A percentile compares a stretch with the other conserved stretches of the same genome.
Evolutionary conservation across 2,113 vertebrate species (phyloP).

Genomic region (Rhea americana): DNA sequence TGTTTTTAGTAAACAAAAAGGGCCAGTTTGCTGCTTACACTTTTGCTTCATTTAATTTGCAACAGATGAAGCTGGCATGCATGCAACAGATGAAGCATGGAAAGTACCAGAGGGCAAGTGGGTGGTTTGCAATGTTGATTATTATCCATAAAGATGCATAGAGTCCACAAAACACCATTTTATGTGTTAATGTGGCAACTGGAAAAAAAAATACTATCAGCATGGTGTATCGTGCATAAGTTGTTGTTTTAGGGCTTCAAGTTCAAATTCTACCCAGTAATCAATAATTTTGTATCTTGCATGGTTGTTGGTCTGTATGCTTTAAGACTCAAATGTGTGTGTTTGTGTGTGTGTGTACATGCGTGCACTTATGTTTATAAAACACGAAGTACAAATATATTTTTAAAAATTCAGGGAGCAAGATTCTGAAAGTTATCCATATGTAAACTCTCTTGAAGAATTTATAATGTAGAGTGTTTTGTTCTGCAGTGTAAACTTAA

Average conservation of each 20-base stretch:
- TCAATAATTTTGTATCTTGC: neutral
- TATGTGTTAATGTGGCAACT: constrained; percentile 20
- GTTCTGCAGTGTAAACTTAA: neutral
- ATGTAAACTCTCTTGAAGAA: constrained; percentile 2
- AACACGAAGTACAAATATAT: neutral
- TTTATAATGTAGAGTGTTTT: neutral
- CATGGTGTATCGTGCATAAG: neutral
- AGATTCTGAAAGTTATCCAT: neutral
- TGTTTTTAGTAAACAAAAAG: constrained; percentile 25
- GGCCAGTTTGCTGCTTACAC: constrained; percentile 20
- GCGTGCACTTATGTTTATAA: neutral
- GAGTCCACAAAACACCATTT: constrained; percentile 49
- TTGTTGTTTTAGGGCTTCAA: neutral
- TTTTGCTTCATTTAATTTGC: constrained; percentile 61
- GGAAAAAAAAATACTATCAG: neutral
- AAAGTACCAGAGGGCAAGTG: constrained; percentile 44
- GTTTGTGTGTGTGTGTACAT: neutral
- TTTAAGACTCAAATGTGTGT: too few relatives aligned
- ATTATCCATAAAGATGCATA: constrained; percentile 41
- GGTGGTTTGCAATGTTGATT: constrained; percentile 54
- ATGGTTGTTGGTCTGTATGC: neutral
- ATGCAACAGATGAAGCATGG: neutral
- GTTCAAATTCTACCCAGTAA: constrained; percentile 15
- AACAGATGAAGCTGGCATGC: constrained; percentile 45
- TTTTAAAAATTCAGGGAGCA: neutral